These are phyloP conservation scores for Lophotriccus pileatus DNA, from an alignment of 2,797 vertebrate species.

Conservation along the genomic window DNA sequence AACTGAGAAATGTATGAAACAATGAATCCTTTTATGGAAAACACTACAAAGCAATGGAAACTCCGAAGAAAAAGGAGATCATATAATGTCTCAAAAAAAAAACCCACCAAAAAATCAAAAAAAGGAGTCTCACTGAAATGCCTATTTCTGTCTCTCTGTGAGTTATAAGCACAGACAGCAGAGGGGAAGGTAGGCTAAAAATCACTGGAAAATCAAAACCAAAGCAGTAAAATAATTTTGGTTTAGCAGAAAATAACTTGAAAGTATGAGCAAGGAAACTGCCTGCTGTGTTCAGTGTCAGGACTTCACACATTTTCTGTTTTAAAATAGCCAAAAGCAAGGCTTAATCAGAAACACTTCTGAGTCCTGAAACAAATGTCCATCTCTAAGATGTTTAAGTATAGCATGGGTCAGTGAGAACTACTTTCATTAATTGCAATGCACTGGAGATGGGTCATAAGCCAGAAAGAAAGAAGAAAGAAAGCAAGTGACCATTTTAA, in stretches of 20 bases:
- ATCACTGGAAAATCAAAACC: not conserved
- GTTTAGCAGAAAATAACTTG: not conserved
- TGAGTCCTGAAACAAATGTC: not conserved
- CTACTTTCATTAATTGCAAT: not conserved
- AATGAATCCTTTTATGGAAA: not conserved
- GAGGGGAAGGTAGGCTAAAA: not conserved
- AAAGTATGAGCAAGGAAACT: not conserved
- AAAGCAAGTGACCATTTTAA: not conserved
- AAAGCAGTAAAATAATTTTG: not conserved
- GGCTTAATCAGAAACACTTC: not conserved
- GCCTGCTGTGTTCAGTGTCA: not conserved
- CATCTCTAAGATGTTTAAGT: not conserved
- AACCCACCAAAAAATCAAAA: fast-evolving
- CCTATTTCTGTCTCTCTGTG: not conserved
- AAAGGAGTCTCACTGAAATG: not conserved
- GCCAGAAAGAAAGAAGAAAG: not conserved
- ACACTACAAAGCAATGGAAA: not conserved
- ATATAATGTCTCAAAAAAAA: not conserved
- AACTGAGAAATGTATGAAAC: not conserved
- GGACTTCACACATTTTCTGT: not conserved
- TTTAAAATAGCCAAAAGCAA: not conserved
- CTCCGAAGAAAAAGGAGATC: not conserved
- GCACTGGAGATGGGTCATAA: not conserved
- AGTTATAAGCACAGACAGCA: not conserved
- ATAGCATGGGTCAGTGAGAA: not conserved